A percentile compares a stretch with the other conserved stretches of the same genome.
Conservation (phyloP, 2,113 vertebrate genomes). For the Cacatua alba region DNA sequence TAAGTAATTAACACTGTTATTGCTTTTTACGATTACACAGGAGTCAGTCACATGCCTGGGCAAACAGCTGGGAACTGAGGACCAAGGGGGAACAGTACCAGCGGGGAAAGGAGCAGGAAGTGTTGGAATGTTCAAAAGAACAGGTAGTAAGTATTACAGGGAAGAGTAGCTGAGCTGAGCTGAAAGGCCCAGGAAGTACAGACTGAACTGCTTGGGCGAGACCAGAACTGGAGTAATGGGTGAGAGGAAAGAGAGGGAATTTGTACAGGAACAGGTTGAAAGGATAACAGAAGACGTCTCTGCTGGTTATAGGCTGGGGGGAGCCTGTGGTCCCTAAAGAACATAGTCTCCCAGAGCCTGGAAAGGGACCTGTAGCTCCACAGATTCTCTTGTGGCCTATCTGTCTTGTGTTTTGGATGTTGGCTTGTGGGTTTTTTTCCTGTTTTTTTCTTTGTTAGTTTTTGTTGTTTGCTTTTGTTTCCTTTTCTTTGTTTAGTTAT, state of each 20-base stretch:
- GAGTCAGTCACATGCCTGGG: background rate
- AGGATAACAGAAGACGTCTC: background rate
- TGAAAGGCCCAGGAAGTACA: background rate
- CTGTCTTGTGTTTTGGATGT: accelerated
- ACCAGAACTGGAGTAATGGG: background rate
- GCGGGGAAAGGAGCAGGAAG: accelerated
- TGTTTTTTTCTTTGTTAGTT: accelerated
- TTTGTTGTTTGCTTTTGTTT: no score
- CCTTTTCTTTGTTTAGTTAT: background rate
- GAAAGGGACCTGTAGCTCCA: background rate
- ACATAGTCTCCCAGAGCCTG: background rate
- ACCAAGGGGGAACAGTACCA: background rate
- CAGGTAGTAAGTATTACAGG: background rate
- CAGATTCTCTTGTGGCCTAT: background rate
- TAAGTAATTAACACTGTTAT: background rate
- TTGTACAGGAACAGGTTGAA: background rate
- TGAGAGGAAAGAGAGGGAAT: background rate
- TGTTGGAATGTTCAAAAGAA: background rate
- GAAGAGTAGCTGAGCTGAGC: background rate
- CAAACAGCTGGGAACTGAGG: background rate
- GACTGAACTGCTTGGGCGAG: background rate
- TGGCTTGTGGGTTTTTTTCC: background rate
- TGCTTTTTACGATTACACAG: background rate
- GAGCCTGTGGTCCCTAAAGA: background rate
- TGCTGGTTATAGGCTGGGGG: background rate